Evolutionary conservation across 2,888 invertebrate genomes (phyloP).

Genomic region (Pseudoips prasinana): DNA sequence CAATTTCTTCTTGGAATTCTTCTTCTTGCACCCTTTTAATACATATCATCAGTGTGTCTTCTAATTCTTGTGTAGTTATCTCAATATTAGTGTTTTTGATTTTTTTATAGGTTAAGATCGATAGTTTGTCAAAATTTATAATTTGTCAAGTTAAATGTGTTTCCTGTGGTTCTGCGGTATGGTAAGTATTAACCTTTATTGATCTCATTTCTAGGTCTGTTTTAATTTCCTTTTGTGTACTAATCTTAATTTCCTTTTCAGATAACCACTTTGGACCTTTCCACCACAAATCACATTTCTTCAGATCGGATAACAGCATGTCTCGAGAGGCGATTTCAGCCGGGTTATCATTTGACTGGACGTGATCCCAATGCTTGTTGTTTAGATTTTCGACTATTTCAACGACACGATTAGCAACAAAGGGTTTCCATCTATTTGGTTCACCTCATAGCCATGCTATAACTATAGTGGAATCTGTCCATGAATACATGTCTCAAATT

Average conservation of each 20-base stretch:
- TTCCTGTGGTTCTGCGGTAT: not conserved
- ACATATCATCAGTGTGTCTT: not conserved
- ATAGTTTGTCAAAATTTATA: not conserved
- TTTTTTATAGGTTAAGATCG: not conserved
- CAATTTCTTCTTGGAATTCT: not conserved
- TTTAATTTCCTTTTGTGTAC: not conserved
- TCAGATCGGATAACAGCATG: slow-evolving; percentile 10
- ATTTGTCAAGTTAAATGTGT: not conserved
- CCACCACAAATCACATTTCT: slow-evolving; percentile 22
- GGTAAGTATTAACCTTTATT: not conserved
- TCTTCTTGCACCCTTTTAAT: slow-evolving; percentile 1
- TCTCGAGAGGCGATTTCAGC: slow-evolving; percentile 30
- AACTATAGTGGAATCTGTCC: slow-evolving; percentile 34
- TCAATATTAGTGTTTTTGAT: not conserved
- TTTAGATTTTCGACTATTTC: slow-evolving; percentile 5
- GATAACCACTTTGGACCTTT: slow-evolving; percentile 21
- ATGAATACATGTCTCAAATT: slow-evolving; percentile 18
- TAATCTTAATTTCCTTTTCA: slow-evolving; percentile 4
- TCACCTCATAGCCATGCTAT: slow-evolving; percentile 30
- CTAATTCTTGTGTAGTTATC: slow-evolving; percentile 1
- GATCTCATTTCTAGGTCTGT: slow-evolving; percentile 11
- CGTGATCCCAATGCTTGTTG: slow-evolving; percentile 9
- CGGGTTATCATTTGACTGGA: slow-evolving; percentile 22
- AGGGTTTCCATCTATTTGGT: slow-evolving; percentile 25
- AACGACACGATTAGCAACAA: slow-evolving; percentile 27